A percentile compares a stretch with the other conserved stretches of the same genome.
Evolutionary conservation across 2,113 vertebrate species (phyloP).

Genomic region (Microtus pennsylvanicus): DNA sequence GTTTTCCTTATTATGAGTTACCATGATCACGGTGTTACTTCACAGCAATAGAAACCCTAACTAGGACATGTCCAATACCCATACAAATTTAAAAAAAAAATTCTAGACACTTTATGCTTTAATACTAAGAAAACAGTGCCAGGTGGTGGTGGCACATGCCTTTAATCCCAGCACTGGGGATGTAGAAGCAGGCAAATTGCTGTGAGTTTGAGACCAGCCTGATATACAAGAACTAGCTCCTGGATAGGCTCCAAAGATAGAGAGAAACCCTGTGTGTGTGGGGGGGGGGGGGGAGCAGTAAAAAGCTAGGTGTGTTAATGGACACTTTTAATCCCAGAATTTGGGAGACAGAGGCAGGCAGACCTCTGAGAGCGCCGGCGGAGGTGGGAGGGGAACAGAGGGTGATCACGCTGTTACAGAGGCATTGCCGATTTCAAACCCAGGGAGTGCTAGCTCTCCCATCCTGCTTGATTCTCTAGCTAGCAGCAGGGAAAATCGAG

Average conservation of each 20-base stretch:
- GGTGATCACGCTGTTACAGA: too few relatives aligned
- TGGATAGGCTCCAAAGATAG: too few relatives aligned
- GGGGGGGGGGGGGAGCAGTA: too few relatives aligned
- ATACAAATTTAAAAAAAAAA: not conserved
- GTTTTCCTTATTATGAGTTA: not conserved
- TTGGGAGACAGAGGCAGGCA: too few relatives aligned
- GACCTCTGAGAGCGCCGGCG: too few relatives aligned
- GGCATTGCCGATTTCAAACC: too few relatives aligned
- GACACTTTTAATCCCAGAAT: too few relatives aligned
- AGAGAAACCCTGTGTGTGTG: not conserved
- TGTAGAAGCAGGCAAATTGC: not conserved
- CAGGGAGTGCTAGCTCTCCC: too few relatives aligned
- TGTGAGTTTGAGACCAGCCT: not conserved
- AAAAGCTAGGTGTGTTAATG: too few relatives aligned
- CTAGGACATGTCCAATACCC: not conserved
- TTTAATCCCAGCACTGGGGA: not conserved
- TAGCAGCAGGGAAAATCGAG: too few relatives aligned
- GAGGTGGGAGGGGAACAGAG: too few relatives aligned
- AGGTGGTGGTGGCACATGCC: not conserved
- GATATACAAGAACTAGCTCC: not conserved
- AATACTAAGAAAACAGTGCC: constrained; percentile 31
- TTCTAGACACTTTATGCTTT: constrained; percentile 22
- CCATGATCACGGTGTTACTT: not conserved
- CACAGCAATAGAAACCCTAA: not conserved
- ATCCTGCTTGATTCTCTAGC: too few relatives aligned